phyloP scores from a whole-genome alignment of 1,140 invertebrate genomes.

The Drosophila truncata region DNA sequence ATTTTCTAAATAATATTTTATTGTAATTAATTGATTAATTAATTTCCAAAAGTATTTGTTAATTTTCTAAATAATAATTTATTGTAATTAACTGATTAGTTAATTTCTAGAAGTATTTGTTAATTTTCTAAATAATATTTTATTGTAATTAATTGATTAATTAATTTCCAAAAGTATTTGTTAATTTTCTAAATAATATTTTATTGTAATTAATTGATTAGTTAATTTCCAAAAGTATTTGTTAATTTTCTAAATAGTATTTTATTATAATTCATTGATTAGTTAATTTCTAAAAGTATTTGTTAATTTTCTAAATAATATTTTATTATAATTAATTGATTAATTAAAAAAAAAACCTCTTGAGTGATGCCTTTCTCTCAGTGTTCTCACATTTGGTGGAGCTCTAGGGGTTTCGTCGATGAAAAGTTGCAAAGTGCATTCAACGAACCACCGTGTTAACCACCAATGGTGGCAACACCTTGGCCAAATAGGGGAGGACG shows the following conservation, averaged over 20 bases:
- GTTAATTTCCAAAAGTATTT: too few relatives aligned
- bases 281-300: too few relatives aligned
- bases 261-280: background rate
- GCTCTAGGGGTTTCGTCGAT: background rate
- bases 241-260: background rate
- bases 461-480: conserved; percentile 37
- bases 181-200: too few relatives aligned
- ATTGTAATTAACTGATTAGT: background rate
- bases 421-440: conserved; percentile 35
- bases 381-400: background rate
- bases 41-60: too few relatives aligned
- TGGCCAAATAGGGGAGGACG: conserved; percentile 13
- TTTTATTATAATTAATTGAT: background rate
- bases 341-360: background rate
- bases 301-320: too few relatives aligned
- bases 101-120: too few relatives aligned
- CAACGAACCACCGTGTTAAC: conserved; percentile 39
- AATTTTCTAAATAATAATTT: background rate
- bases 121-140: too few relatives aligned
- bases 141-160: too few relatives aligned
- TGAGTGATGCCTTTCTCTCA: background rate
- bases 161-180: too few relatives aligned
- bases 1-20: too few relatives aligned
- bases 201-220: too few relatives aligned
- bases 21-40: too few relatives aligned